These are phyloP conservation scores for Antrozous pallidus DNA, from an alignment of 2,797 vertebrate species.

Conservation along the genomic window DNA sequence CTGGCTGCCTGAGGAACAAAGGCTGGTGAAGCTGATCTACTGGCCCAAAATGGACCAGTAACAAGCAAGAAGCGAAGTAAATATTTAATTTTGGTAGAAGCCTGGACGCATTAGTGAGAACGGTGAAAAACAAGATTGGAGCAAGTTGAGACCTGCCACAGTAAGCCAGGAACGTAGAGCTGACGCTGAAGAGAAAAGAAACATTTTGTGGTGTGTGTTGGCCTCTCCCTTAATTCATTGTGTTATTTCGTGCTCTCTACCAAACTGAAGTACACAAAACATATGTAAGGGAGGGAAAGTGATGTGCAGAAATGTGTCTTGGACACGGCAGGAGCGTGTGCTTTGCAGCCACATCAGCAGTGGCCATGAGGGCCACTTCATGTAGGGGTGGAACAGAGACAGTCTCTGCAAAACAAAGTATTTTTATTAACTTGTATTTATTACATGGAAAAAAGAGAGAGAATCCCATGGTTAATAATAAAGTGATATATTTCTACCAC, in stretches of 20 bases:
- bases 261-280: neutral
- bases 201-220: neutral
- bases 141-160: neutral
- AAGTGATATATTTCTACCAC: constrained; percentile 70
- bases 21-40: neutral
- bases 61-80: neutral
- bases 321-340: neutral
- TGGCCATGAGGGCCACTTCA: neutral
- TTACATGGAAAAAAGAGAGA: constrained; percentile 47
- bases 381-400: neutral
- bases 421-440: constrained; percentile 77
- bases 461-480: constrained; percentile 75
- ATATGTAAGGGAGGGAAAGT: neutral
- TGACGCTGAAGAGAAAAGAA: neutral
- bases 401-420: constrained; percentile 53
- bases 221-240: neutral
- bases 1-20: neutral
- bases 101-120: neutral
- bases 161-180: neutral
- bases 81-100: neutral
- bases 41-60: neutral
- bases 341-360: fast-evolving
- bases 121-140: neutral
- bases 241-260: neutral
- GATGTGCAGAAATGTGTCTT: neutral